Base-by-base conservation (phyloP, 1,140 invertebrate species). In the Drosophila yakuba region DNA sequence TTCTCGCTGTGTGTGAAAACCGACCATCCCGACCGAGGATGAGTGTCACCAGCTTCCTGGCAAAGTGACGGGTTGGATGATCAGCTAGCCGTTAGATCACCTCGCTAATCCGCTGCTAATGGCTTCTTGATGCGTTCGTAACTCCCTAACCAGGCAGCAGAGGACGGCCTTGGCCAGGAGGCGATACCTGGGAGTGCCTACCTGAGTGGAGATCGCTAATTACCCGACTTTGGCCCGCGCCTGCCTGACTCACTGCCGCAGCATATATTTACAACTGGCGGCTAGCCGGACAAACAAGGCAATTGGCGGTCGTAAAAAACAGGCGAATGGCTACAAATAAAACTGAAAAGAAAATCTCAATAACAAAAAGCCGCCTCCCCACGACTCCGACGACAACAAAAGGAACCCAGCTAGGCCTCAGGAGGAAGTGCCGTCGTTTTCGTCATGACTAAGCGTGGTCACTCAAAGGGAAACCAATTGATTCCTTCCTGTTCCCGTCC, bases 61-160 rank as follows among this genome's bases (percentile, higher is more conserved):
- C 28, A 51, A 51, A 39, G 35, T 32, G 20, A 58, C 48, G 71
- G 59, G 69, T 10, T 44, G 23, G 62, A 68, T 64, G 74, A 71
- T 60, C 38, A 32, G 52, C 15, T 45, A 66, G 55, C 61, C 71
- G 58, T 39, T 41, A 35, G 54, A 59, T 58, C 62, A 20, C 35
- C 61, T 43, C 47, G 80, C 74, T 86, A 86, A 89, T 89, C 84
- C 67, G 43, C 39, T 32, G 55, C 84, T 89, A 88, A 88, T 88
- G 84, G 84, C 50, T 89, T 88, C 84, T 89, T 88, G 74, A 88
- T 88, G 84, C 73, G 60, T 80, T 76, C 67, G 72, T 44, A 64
- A 80, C 59, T 41, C 15, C 41, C 43, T 54, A 77, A 48, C 71
- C 36, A 43, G 71, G 58, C 74, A 39, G 15, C 12, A 28, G 15